Evolutionary conservation across 2,888 invertebrate genomes (phyloP).

Genomic region (Zygothrica quintamaculata): DNA sequence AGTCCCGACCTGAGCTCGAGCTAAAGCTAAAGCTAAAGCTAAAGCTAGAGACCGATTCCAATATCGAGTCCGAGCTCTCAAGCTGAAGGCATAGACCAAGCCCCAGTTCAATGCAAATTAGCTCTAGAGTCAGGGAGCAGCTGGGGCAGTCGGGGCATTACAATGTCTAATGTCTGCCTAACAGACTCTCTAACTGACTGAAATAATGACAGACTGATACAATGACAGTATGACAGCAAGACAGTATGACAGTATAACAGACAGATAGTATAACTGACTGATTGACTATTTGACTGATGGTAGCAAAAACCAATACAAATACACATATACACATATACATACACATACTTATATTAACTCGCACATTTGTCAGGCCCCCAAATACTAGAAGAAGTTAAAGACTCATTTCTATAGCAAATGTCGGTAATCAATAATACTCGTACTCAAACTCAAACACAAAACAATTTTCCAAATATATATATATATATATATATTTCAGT

Average conservation of each 20-base stretch:
- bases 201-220: neutral
- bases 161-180: conserved; percentile 71
- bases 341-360: conserved; percentile 45
- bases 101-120: conserved; percentile 59
- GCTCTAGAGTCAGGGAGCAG: conserved; percentile 42
- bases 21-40: too few species aligned
- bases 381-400: conserved; percentile 45
- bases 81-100: too few species aligned
- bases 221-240: neutral
- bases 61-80: conserved; percentile 6
- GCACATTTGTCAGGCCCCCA: conserved; percentile 49
- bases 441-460: conserved; percentile 6
- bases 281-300: conserved; percentile 17
- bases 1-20: conserved; percentile 46
- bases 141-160: conserved; percentile 35
- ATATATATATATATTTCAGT: conserved; percentile 66
- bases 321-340: too few species aligned
- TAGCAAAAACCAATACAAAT: too few species aligned
- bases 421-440: conserved; percentile 68
- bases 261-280: conserved; percentile 11
- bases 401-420: conserved; percentile 61
- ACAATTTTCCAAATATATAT: too few species aligned
- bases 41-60: conserved; percentile 30
- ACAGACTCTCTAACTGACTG: conserved; percentile 19
- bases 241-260: too few species aligned